Percentiles rank a stretch among this genome's conserved stretches.
These are phyloP conservation scores for Drosophila kuntzei DNA, from an alignment of 2,888 invertebrate genomes.

Conservation along the genomic window DNA sequence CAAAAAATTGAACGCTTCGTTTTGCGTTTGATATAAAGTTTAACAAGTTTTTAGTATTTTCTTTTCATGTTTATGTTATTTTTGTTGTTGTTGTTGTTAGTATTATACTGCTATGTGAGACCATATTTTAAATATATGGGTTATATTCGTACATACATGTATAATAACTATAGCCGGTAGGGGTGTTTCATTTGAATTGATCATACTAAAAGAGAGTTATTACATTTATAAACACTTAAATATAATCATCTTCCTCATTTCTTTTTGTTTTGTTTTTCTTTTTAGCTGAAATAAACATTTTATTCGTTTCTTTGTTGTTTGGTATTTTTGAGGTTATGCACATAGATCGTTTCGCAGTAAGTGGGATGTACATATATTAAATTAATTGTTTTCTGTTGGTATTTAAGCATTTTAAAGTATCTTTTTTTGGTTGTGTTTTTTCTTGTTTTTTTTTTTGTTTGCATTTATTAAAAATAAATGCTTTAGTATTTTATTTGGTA, in stretches of 20 bases:
- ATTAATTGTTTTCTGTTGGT: constrained; percentile 7
- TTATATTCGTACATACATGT: constrained; percentile 30
- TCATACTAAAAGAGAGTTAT: constrained; percentile 53
- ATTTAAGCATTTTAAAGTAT: constrained; percentile 28
- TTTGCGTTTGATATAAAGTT: constrained; percentile 51
- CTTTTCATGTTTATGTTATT: constrained; percentile 6
- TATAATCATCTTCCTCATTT: neutral
- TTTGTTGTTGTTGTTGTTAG: constrained; percentile 4
- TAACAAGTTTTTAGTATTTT: constrained; percentile 31
- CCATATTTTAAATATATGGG: constrained; percentile 36
- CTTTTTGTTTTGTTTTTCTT: neutral
- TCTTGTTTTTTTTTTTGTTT: constrained; percentile 7
- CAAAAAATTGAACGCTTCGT: constrained; percentile 32
- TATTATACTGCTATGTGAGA: constrained; percentile 30
- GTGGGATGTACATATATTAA: constrained; percentile 28
- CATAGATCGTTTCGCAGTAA: constrained; percentile 32
- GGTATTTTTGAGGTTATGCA: constrained; percentile 29
- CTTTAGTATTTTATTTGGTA: constrained; percentile 33
- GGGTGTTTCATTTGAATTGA: constrained; percentile 76
- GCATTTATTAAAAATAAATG: constrained; percentile 60
- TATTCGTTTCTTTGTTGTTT: constrained; percentile 21
- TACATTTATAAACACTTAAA: constrained; percentile 50
- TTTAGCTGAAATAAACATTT: constrained; percentile 29
- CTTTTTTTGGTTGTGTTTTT: constrained; percentile 4
- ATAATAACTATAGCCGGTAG: constrained; percentile 70